Percentiles rank a stretch among this genome's conserved stretches.
Evolutionary conservation across 1,140 invertebrate species (phyloP).

Genomic region (Neodiprion fabricii): DNA sequence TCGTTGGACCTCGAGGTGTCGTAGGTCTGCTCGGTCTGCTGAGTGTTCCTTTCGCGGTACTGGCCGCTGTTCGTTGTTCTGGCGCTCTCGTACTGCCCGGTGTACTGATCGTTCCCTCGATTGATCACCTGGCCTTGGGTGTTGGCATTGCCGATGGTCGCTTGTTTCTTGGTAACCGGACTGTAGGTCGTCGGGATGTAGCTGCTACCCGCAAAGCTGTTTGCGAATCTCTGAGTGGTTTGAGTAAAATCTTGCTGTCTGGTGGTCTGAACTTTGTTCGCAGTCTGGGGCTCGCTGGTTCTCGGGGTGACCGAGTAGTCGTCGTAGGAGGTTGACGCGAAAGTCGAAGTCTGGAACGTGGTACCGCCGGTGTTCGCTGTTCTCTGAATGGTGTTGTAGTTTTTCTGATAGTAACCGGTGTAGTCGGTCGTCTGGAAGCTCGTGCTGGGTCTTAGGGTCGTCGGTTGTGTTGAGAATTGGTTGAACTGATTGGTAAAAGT

Average conservation of each 20-base stretch:
- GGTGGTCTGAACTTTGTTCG: slow-evolving; percentile 44
- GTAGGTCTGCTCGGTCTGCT: slow-evolving; percentile 40
- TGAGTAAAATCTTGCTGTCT: slow-evolving; percentile 30
- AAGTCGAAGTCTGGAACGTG: slow-evolving; percentile 47
- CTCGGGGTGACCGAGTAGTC: slow-evolving; percentile 39
- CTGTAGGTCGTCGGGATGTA: slow-evolving; percentile 61
- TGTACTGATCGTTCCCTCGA: slow-evolving; percentile 30
- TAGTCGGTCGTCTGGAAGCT: slow-evolving; percentile 48
- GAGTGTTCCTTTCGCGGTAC: slow-evolving; percentile 40
- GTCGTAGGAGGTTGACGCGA: slow-evolving; percentile 39
- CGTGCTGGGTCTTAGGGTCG: slow-evolving; percentile 46
- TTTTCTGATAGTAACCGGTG: slow-evolving; percentile 49
- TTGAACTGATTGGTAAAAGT: slow-evolving; percentile 27
- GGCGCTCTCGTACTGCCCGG: slow-evolving; percentile 14
- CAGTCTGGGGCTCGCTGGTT: slow-evolving; percentile 47
- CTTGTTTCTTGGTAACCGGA: slow-evolving; percentile 48
- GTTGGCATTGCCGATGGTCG: slow-evolving; percentile 29
- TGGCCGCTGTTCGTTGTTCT: slow-evolving; percentile 30
- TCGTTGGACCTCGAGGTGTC: slow-evolving; percentile 35
- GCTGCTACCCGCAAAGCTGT: slow-evolving; percentile 59
- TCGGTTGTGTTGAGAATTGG: slow-evolving; percentile 30
- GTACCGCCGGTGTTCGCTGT: slow-evolving; percentile 38
- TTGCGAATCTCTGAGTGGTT: slow-evolving; percentile 44
- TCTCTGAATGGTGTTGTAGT: slow-evolving; percentile 52
- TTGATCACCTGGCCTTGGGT: background rate